Evolutionary conservation across 53 echinoderm and acorn worm genomes (phyloP).

Genomic region (Henricia sp.): DNA sequence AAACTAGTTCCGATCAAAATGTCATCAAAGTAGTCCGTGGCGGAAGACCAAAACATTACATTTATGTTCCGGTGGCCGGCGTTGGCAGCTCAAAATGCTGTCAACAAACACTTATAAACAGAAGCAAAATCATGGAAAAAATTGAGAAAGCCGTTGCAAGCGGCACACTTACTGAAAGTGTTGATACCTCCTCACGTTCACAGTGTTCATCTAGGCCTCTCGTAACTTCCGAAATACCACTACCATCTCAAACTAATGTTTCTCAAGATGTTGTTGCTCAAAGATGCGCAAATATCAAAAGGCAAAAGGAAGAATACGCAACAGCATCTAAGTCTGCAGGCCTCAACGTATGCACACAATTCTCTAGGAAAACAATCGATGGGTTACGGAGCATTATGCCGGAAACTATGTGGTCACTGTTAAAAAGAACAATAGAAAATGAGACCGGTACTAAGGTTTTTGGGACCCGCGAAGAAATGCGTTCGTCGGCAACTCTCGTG

Average conservation of each 20-base stretch:
- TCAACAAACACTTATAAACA: neutral
- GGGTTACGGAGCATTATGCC: neutral
- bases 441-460: neutral
- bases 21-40: neutral
- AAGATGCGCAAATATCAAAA: too few species aligned
- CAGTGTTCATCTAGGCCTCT: neutral
- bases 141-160: neutral
- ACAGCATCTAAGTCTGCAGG: neutral
- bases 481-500: neutral
- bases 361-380: neutral
- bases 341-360: neutral
- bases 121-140: neutral
- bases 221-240: neutral
- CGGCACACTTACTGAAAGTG: neutral
- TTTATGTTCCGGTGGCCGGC: neutral
- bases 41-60: neutral
- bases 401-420: neutral
- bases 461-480: neutral
- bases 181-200: neutral
- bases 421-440: neutral
- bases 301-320: too few species aligned
- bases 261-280: constrained; percentile 8
- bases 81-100: neutral
- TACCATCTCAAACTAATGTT: too few species aligned
- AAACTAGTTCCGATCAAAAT: neutral